Evolutionary conservation across 2,113 vertebrate species (phyloP).

Genomic region (Thinocorus orbignyianus): DNA sequence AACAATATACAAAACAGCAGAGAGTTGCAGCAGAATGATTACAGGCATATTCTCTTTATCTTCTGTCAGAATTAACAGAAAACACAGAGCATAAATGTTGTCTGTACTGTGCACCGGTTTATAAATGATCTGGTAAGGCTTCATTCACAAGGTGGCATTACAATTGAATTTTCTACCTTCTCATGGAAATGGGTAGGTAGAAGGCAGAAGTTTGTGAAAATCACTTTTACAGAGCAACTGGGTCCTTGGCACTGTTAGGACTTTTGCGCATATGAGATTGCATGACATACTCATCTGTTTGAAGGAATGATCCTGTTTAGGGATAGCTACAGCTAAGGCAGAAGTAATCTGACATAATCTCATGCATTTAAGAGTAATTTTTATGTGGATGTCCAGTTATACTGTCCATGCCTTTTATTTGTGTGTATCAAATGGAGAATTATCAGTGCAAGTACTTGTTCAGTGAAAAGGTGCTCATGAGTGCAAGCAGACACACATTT

Average conservation of each 20-base stretch:
- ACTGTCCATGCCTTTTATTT: not conserved
- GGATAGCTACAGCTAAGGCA: not conserved
- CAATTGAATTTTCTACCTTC: not conserved
- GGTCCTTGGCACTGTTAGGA: not conserved
- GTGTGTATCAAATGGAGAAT: not conserved
- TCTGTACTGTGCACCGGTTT: not conserved
- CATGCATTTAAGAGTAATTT: not conserved
- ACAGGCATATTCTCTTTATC: not conserved
- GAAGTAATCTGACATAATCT: not conserved
- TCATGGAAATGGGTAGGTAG: not conserved
- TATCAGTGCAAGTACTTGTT: not conserved
- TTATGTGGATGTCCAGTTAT: not conserved
- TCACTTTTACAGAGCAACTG: not conserved
- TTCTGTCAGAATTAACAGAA: not conserved
- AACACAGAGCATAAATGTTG: not conserved
- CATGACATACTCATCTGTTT: not conserved
- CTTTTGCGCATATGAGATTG: not conserved
- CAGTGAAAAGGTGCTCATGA: not conserved
- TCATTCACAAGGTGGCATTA: not conserved
- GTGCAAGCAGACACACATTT: not conserved
- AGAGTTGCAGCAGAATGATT: not conserved
- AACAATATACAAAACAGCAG: not conserved
- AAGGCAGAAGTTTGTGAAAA: not conserved
- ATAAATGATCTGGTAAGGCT: not conserved
- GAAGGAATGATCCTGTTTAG: not conserved